phyloP scores from a whole-genome alignment of 1,140 invertebrate species.

The Meloidogyne hapla region DNA sequence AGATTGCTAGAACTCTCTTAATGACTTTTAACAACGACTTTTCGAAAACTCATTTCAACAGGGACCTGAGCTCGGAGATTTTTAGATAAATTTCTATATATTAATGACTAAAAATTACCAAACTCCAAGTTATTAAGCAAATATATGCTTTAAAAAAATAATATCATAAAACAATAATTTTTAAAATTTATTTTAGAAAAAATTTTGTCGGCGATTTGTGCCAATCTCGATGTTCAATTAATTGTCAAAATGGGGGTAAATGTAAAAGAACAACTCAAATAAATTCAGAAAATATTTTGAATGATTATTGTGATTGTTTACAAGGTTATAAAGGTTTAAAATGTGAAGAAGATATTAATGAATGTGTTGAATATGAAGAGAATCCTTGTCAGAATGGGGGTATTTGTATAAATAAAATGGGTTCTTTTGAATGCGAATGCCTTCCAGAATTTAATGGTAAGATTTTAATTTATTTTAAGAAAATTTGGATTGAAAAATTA shows the following conservation, averaged over 20 bases:
- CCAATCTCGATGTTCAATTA: conserved; percentile 9
- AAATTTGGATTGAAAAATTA: background rate
- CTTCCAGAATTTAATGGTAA: conserved; percentile 12
- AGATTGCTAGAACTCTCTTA: no score
- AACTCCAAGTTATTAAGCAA: no score
- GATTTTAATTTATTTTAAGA: background rate
- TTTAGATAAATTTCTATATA: no score
- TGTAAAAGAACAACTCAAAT: background rate
- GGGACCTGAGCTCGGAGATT: no score
- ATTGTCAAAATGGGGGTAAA: conserved; percentile 29
- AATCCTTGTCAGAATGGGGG: conserved; percentile 22
- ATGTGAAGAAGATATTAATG: conserved; percentile 28
- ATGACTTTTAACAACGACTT: no score
- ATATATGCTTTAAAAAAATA: no score
- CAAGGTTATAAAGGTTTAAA: conserved; percentile 6
- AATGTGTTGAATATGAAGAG: conserved; percentile 14
- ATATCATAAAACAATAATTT: no score
- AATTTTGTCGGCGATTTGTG: conserved; percentile 24
- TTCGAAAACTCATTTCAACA: no score
- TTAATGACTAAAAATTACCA: no score
- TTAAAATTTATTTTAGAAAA: background rate
- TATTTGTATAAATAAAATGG: conserved; percentile 15
- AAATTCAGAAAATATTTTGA: conserved; percentile 16
- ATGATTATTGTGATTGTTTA: conserved; percentile 31
- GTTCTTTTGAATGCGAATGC: conserved; percentile 24